These are phyloP conservation scores for Ptychadena robeensis DNA, from an alignment of 2,797 vertebrate species.

Conservation along the genomic window DNA sequence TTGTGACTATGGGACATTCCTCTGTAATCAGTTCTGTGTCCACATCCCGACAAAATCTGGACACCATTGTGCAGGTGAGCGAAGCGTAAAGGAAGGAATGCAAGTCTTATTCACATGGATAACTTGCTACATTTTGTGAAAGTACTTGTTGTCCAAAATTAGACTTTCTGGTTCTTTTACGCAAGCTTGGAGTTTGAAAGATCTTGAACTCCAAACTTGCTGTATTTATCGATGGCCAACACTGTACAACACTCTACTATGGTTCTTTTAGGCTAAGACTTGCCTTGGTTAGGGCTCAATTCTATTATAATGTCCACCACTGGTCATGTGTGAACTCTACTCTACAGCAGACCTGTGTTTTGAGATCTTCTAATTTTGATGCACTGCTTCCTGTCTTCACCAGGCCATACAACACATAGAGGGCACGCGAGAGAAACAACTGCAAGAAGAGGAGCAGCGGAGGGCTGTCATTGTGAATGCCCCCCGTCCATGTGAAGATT, in stretches of 20 bases:
- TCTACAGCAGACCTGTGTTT: not conserved
- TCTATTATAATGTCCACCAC: not conserved
- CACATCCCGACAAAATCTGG: conserved; percentile 96
- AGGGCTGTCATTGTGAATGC: conserved; percentile 91
- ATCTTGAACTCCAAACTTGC: no score
- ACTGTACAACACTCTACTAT: no score
- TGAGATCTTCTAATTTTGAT: not conserved
- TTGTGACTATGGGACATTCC: conserved; percentile 94
- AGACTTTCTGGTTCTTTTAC: no score
- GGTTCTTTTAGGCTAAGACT: no score
- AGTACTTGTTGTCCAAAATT: no score
- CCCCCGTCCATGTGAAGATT: conserved; percentile 79
- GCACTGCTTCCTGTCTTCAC: not conserved
- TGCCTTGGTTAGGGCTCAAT: no score
- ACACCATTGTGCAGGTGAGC: conserved; percentile 96
- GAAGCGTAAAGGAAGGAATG: not conserved
- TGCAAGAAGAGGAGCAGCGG: conserved; percentile 86
- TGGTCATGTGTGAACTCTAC: no score
- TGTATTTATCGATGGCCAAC: no score
- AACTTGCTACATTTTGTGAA: no score
- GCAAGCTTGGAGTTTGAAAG: no score
- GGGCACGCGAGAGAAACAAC: conserved; percentile 89
- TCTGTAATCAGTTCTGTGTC: conserved; percentile 96
- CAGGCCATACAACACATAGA: conserved; percentile 99
- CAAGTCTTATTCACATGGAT: no score